phyloP scores from a whole-genome alignment of 2,797 vertebrate genomes.

The Gallinago stenura region DNA sequence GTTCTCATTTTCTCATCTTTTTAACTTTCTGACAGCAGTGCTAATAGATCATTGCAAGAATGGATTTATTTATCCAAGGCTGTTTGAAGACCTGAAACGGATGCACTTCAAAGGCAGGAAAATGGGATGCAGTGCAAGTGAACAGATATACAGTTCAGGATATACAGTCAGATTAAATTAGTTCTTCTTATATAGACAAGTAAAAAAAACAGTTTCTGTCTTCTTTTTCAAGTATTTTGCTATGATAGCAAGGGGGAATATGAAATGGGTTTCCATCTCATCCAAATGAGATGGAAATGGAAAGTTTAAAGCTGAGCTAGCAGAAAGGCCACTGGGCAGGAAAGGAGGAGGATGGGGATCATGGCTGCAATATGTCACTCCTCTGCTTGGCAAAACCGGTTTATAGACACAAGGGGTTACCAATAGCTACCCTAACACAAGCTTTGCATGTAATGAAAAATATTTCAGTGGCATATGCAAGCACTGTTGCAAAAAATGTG shows the following conservation, averaged over 20 bases:
- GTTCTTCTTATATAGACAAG: not conserved
- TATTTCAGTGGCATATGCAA: not conserved
- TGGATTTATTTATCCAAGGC: not conserved
- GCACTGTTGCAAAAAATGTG: not conserved
- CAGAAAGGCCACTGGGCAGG: not conserved
- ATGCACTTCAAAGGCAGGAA: not conserved
- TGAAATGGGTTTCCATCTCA: not conserved
- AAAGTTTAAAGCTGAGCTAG: not conserved
- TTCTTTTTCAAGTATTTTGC: not conserved
- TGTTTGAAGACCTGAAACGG: not conserved
- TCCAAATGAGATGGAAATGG: not conserved
- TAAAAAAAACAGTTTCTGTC: not conserved
- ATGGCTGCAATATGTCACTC: not conserved
- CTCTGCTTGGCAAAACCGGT: not conserved
- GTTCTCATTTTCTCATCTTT: not conserved
- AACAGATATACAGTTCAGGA: not conserved
- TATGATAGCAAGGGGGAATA: not conserved
- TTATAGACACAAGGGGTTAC: not conserved
- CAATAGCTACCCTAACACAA: not conserved
- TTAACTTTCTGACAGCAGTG: not conserved
- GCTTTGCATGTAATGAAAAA: not conserved
- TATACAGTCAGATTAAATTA: not conserved
- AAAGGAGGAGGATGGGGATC: fast-evolving
- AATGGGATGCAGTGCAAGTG: not conserved
- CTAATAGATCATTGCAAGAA: not conserved